Percentiles rank a stretch among this genome's conserved stretches.
phyloP scores from a whole-genome alignment of 1,140 invertebrate genomes.

The Heliconius nattereri region DNA sequence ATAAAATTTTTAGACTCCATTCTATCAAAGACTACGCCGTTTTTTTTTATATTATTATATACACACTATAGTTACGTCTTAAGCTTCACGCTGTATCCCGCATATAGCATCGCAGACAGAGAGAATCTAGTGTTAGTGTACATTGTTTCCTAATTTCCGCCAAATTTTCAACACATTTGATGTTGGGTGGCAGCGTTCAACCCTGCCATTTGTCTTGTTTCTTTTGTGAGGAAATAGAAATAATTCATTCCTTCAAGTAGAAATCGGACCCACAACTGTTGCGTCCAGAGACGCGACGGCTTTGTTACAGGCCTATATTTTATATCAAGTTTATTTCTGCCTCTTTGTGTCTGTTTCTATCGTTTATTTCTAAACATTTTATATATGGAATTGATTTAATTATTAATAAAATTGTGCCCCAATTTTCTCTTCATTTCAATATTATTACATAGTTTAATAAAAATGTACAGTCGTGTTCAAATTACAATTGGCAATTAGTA shows the following conservation, averaged over 20 bases:
- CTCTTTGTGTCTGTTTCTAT: neutral
- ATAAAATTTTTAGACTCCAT: conserved; percentile 26
- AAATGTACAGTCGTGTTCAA: conserved; percentile 12
- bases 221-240: no score
- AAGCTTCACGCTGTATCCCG: no score
- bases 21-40: conserved; percentile 55
- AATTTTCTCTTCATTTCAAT: neutral
- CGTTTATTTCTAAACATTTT: neutral
- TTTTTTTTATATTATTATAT: conserved; percentile 44
- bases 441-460: neutral
- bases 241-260: no score
- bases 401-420: neutral
- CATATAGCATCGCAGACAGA: no score
- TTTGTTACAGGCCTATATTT: neutral
- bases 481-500: conserved; percentile 12
- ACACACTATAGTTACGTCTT: neutral
- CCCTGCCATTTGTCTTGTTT: no score
- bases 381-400: conserved; percentile 4
- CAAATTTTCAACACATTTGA: no score
- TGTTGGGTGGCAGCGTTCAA: no score
- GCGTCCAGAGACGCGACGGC: no score
- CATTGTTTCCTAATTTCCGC: no score
- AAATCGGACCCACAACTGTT: no score
- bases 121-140: no score
- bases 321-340: neutral